Conservation (phyloP, 2,888 invertebrate genomes). For the Xestoiulus laeticollis region DNA sequence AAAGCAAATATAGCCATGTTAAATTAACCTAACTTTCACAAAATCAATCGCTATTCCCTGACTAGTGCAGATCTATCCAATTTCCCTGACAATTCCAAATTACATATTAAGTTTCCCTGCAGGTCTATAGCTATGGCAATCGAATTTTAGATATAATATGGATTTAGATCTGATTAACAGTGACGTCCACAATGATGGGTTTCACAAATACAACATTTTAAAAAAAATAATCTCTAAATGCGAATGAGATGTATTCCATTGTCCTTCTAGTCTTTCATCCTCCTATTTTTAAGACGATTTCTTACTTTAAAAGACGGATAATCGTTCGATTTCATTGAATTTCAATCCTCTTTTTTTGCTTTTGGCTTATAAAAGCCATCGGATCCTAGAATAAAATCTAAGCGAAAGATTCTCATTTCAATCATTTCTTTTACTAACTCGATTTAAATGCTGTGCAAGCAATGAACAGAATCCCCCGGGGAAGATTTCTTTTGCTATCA, state of each 20-base stretch:
- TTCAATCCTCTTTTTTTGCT: background rate
- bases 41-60: too few species aligned
- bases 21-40: too few species aligned
- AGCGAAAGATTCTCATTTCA: slow-evolving; percentile 34
- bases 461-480: slow-evolving; percentile 23
- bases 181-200: too few species aligned
- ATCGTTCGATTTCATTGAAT: background rate
- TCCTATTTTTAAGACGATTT: background rate
- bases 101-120: too few species aligned
- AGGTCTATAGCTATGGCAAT: too few species aligned
- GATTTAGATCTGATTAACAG: too few species aligned
- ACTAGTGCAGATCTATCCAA: too few species aligned
- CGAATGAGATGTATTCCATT: background rate
- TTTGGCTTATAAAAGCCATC: background rate
- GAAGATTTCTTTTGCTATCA: slow-evolving; percentile 22
- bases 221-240: background rate
- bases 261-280: background rate
- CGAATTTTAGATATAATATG: too few species aligned
- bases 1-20: too few species aligned
- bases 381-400: background rate
- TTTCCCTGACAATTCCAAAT: too few species aligned
- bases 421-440: slow-evolving; percentile 37
- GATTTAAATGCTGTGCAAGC: slow-evolving; percentile 29
- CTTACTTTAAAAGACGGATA: background rate
- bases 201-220: too few species aligned